Evolutionary conservation across 2,888 invertebrate genomes (phyloP).

Genomic region (Antitype chi): DNA sequence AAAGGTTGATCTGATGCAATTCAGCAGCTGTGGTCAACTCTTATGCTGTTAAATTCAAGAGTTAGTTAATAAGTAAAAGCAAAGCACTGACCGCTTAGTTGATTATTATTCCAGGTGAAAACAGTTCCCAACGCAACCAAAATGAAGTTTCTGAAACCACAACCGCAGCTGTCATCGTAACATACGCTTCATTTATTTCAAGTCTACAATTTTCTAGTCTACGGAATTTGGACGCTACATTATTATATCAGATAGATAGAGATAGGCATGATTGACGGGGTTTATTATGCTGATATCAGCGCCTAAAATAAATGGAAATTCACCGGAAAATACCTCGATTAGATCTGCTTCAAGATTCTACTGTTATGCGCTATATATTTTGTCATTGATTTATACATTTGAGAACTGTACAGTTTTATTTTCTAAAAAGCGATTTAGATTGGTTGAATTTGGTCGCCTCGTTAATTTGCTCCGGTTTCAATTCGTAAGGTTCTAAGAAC

Average conservation of each 20-base stretch:
- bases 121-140: slow-evolving; percentile 24
- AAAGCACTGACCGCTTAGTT: slow-evolving; percentile 34
- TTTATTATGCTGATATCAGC: slow-evolving; percentile 25
- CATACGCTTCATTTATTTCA: slow-evolving; percentile 10
- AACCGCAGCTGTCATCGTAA: slow-evolving; percentile 30
- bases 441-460: neutral
- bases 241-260: slow-evolving; percentile 17
- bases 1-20: neutral
- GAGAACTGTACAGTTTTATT: neutral
- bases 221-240: slow-evolving; percentile 16
- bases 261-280: slow-evolving; percentile 44
- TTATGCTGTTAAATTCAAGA: slow-evolving; percentile 26
- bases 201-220: neutral
- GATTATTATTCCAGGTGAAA: slow-evolving; percentile 46
- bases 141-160: slow-evolving; percentile 52
- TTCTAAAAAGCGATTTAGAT: neutral
- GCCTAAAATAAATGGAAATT: slow-evolving; percentile 44
- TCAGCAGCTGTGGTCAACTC: neutral
- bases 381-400: neutral
- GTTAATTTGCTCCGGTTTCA: slow-evolving; percentile 6
- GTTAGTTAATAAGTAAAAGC: slow-evolving; percentile 25
- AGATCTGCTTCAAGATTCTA: slow-evolving; percentile 2
- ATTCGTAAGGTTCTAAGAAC: neutral
- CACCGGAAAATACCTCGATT: slow-evolving; percentile 16
- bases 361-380: neutral